Evolutionary conservation across 2,888 invertebrate species (phyloP).

Genomic region (Morpho deidamia): DNA sequence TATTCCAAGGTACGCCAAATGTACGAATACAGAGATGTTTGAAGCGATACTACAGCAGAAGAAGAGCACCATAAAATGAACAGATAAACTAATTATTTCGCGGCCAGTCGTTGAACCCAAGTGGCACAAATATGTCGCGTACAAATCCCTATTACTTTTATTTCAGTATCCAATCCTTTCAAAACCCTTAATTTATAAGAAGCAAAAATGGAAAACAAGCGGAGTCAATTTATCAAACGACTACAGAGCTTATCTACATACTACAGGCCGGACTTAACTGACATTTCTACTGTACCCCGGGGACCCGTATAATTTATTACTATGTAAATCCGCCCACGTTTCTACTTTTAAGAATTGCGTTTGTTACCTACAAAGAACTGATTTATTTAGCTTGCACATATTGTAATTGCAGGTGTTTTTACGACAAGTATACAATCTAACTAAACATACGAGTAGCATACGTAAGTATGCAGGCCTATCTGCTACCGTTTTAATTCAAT

Average conservation of each 20-base stretch:
- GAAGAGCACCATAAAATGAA: too few relatives aligned
- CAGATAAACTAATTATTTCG: too few relatives aligned
- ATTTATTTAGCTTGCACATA: constrained; percentile 11
- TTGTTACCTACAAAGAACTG: constrained; percentile 10
- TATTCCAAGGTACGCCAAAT: too few relatives aligned
- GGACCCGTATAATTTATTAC: constrained; percentile 15
- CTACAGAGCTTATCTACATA: constrained; percentile 11
- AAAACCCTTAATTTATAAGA: not conserved
- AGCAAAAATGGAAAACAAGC: not conserved
- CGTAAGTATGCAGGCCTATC: too few relatives aligned
- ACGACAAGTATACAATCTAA: not conserved
- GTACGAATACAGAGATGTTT: too few relatives aligned
- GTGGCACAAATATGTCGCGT: too few relatives aligned
- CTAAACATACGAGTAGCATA: too few relatives aligned
- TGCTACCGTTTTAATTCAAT: too few relatives aligned
- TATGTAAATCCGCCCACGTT: constrained; percentile 22
- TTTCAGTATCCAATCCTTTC: not conserved
- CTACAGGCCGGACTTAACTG: constrained; percentile 2
- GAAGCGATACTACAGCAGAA: too few relatives aligned
- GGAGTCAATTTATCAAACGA: constrained; percentile 8
- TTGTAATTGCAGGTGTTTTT: constrained; percentile 1
- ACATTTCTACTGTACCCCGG: constrained; percentile 14
- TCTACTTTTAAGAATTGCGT: constrained; percentile 18
- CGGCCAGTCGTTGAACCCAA: too few relatives aligned
- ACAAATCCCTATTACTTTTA: not conserved